phyloP scores from a whole-genome alignment of 2,888 invertebrate species.

The Masnerella sp. region DNA sequence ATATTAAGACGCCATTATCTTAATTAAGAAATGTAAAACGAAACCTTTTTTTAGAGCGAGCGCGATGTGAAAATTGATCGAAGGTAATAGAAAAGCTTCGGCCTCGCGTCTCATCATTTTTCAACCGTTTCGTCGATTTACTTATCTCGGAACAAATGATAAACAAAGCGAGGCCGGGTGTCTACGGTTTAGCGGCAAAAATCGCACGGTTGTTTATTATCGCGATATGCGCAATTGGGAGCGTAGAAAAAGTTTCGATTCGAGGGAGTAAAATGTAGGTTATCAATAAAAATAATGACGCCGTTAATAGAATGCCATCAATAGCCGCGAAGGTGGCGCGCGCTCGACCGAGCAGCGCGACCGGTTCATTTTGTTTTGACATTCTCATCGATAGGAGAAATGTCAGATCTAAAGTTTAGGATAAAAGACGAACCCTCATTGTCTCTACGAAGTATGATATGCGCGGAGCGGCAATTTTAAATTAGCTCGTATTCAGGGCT shows the following conservation, averaged over 20 bases:
- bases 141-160: slow-evolving; percentile 56
- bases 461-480: slow-evolving; percentile 53
- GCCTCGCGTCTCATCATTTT: slow-evolving; percentile 46
- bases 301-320: slow-evolving; percentile 39
- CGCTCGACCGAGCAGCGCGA: slow-evolving; percentile 25
- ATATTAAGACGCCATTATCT: too few relatives aligned
- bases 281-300: slow-evolving; percentile 50
- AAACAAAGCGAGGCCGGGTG: slow-evolving; percentile 56
- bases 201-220: slow-evolving; percentile 46
- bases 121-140: slow-evolving; percentile 47
- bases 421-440: slow-evolving; percentile 61
- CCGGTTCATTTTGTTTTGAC: slow-evolving; percentile 59
- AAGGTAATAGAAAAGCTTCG: slow-evolving; percentile 48
- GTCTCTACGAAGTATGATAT: slow-evolving; percentile 52
- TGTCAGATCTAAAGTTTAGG: slow-evolving; percentile 62
- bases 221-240: slow-evolving; percentile 46
- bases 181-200: slow-evolving; percentile 39
- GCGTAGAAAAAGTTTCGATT: slow-evolving; percentile 46
- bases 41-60: too few relatives aligned
- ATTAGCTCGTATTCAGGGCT: slow-evolving; percentile 57
- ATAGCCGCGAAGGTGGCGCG: slow-evolving; percentile 31
- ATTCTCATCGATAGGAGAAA: slow-evolving; percentile 61
- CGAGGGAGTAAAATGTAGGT: slow-evolving; percentile 44
- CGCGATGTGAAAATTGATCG: slow-evolving; percentile 33
- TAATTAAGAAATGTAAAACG: too few relatives aligned